Conservation (phyloP, 2,888 invertebrate genomes). For the Scaptomyza polygonia region DNA sequence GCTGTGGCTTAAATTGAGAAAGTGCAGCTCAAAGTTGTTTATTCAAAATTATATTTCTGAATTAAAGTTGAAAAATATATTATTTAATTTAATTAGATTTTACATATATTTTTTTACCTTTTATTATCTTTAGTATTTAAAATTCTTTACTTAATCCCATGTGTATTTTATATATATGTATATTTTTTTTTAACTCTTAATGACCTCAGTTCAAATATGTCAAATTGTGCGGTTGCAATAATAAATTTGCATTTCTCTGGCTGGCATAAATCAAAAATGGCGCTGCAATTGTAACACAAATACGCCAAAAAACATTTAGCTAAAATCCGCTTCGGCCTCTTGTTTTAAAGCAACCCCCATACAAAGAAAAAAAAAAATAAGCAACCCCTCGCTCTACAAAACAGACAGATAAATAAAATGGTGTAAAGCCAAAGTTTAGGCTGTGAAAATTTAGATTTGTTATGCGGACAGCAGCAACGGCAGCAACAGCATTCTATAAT, state of each 20-base stretch:
- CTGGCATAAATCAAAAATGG: slow-evolving; percentile 76
- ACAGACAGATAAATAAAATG: slow-evolving; percentile 29
- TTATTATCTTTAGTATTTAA: neutral
- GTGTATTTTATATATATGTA: neutral
- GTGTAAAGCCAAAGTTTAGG: slow-evolving; percentile 31
- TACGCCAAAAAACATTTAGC: slow-evolving; percentile 67
- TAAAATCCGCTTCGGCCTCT: slow-evolving; percentile 24
- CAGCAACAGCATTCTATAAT: slow-evolving; percentile 23
- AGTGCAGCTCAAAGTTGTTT: too few relatives aligned
- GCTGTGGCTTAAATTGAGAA: slow-evolving; percentile 4
- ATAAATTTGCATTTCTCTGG: slow-evolving; percentile 70
- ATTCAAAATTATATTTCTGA: too few relatives aligned
- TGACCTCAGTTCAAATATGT: slow-evolving; percentile 28
- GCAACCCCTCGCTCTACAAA: slow-evolving; percentile 12
- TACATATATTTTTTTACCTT: neutral
- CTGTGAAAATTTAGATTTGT: slow-evolving; percentile 56
- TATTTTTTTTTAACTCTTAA: slow-evolving; percentile 21
- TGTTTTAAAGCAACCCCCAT: slow-evolving; percentile 32
- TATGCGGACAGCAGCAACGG: slow-evolving; percentile 24
- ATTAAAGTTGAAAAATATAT: neutral
- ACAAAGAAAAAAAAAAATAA: slow-evolving; percentile 15
- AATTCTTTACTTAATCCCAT: neutral
- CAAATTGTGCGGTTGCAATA: slow-evolving; percentile 22
- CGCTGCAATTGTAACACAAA: slow-evolving; percentile 71
- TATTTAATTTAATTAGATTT: neutral